A percentile compares a stretch with the other conserved stretches of the same genome.
These are phyloP conservation scores for Drosophila triauraria DNA, from an alignment of 1,140 invertebrate genomes.

Conservation along the genomic window DNA sequence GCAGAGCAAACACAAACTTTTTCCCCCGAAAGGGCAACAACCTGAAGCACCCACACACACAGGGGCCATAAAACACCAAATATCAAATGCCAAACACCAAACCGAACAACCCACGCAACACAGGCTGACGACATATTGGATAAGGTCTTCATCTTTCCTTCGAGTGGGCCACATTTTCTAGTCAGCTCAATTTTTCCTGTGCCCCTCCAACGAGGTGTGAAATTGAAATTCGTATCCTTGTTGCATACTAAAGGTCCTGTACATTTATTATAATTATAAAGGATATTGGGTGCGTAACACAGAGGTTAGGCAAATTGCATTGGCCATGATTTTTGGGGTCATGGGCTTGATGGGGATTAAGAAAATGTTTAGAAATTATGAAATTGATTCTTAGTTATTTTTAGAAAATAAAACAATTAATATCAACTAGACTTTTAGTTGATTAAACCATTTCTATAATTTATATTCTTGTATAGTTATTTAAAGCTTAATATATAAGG, in stretches of 20 bases:
- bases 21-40: conserved; percentile 35
- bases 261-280: conserved; percentile 48
- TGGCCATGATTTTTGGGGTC: not conserved
- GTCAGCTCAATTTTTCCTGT: conserved; percentile 37
- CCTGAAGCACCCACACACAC: conserved; percentile 6
- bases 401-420: no score
- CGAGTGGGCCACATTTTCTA: conserved; percentile 43
- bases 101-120: conserved; percentile 25
- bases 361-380: not conserved
- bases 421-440: no score
- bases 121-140: conserved; percentile 56
- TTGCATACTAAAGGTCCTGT: conserved; percentile 47
- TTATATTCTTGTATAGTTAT: no score
- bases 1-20: conserved; percentile 49
- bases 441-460: no score
- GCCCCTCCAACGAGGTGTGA: conserved; percentile 74
- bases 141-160: conserved; percentile 39
- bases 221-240: conserved; percentile 69
- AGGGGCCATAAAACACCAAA: conserved; percentile 17
- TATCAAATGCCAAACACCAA: conserved; percentile 14
- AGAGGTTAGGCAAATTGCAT: conserved; percentile 31
- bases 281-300: conserved; percentile 10
- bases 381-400: not conserved
- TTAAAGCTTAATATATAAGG: no score
- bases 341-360: not conserved